Evolutionary conservation across 2,113 vertebrate species (phyloP), one percentile per base, ranked within the genome.

Genomic region (Gavialis gangeticus): DNA sequence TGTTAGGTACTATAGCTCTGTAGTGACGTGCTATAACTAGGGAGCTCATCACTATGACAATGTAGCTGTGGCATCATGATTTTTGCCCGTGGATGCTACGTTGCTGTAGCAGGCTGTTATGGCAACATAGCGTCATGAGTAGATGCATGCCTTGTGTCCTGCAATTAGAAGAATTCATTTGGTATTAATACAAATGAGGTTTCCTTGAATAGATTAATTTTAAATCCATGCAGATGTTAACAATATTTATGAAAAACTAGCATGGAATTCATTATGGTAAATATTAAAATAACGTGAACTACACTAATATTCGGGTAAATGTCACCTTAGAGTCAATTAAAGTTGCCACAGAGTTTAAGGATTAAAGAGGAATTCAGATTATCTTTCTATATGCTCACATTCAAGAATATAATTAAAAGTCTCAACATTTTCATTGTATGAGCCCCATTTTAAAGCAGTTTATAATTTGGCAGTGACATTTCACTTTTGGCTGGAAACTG

Each of bases 281-380:
- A 91, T 96, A 94, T 95, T 97, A 97, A 86, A 94, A 90, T 37
- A 87, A 97, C 94, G 59, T 95, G 66, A 5, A 71, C 88, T 58
- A 82, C 76, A 76, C 15, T 88, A 63, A 83, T 88, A 93, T 69
- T 95, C 95, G 97, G 96, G 93, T 95, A 95, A 83, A 95, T 97
- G 92, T 97, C 93, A 94, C 85, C 95, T 97, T 95, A 96, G 95
- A 97, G 93, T 90, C 84, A 93, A 97, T 94, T 95, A 95, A 96
- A 95, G 91, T 95, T 95, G 8, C 71, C 93, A 94, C 73, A 92
- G 85, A 93, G 95, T 79, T 93, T 83, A 96, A 94, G 85, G 95
- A 94, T 94, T 87, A 97, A 97, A 93, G 89, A 92, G 85, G 82
- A 90, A 94, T 91, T 92, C 78, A 95, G 93, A 91, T 94, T 91